Evolutionary conservation across 2,797 vertebrate species (phyloP).

Genomic region (Aldrovandia affinis): DNA sequence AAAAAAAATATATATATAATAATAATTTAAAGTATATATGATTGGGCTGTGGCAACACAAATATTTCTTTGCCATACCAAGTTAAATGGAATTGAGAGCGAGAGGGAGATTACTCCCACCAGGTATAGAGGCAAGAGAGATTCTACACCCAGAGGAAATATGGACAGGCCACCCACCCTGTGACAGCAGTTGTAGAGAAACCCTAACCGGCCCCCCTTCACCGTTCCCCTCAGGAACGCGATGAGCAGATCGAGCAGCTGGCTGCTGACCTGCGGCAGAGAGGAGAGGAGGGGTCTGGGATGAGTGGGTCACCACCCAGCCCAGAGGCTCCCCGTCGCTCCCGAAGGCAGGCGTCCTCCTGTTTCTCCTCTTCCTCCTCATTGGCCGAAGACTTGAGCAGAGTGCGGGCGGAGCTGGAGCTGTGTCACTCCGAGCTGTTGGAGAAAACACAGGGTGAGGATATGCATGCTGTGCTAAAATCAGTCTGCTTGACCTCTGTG

Average conservation of each 20-base stretch:
- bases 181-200: background rate
- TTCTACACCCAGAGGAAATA: too few species aligned
- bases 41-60: background rate
- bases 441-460: constrained; percentile 74
- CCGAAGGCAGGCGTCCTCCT: constrained; percentile 61
- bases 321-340: constrained; percentile 73
- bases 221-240: constrained; percentile 76
- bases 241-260: constrained; percentile 85
- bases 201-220: background rate
- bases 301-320: constrained; percentile 25
- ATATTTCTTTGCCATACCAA: background rate
- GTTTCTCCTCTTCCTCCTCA: constrained; percentile 41
- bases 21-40: background rate
- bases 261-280: constrained; percentile 72
- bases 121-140: too few species aligned
- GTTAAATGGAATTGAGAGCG: background rate
- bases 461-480: background rate
- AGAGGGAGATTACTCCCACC: too few species aligned
- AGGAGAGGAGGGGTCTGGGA: constrained; percentile 16
- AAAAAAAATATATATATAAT: too few species aligned
- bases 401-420: constrained; percentile 60
- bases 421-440: constrained; percentile 72
- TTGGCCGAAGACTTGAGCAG: constrained; percentile 53
- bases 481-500: background rate
- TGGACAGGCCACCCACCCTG: too few species aligned